Evolutionary conservation across 2,888 invertebrate species (phyloP), one percentile per base, ranked within the genome.

Genomic region (Epistrophella euchroma): DNA sequence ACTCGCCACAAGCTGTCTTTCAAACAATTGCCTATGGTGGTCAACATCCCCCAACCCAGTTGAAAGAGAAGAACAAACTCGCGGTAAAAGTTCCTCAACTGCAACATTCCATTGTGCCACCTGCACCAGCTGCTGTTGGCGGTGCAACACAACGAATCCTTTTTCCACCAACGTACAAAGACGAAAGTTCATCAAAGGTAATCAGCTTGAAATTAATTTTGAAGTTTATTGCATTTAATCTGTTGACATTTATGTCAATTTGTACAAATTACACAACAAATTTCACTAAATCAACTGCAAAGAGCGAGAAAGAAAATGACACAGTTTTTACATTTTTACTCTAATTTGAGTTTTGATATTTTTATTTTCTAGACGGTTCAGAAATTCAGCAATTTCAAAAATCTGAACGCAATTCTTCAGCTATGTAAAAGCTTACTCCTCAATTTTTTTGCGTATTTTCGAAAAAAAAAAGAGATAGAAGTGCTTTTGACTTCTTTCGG

Each of bases 11-110:
- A 64, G 62, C 73, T 17, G 87, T 66, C 84, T 89, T 55, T 88
- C 92, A 91, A 88, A 88, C 90, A 10, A 88, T 91, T 83, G 88
- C 84, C 60, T 89, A 88, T 79, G 89, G 88, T 87, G 89, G 88
- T 11, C 84, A 88, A 58, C 89, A 90, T 78, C 89, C 89, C 62
- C 81, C 88, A 32, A 84, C 89, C 9, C 88, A 87, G 68, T 56
- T 85, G 78, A 88, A 86, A 73, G 88, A 83, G 87, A 78, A 60
- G 32, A 75, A 35, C 50, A 80, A 83, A 56, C 70, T 77, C 17
- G 35, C 73, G 70, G 19, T 62, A 17, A 75, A 87, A 71, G 73
- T 77, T 78, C 78, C 75, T 37, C 87, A 87, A 52, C 66, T 72
- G 77, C 74, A 84, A 17, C 89, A 88, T 62, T 87, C 89, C 66